Percentiles rank a stretch among this genome's conserved stretches.
Conservation (phyloP, 2,888 invertebrate species). For the Amphipyra tragopoginis region DNA sequence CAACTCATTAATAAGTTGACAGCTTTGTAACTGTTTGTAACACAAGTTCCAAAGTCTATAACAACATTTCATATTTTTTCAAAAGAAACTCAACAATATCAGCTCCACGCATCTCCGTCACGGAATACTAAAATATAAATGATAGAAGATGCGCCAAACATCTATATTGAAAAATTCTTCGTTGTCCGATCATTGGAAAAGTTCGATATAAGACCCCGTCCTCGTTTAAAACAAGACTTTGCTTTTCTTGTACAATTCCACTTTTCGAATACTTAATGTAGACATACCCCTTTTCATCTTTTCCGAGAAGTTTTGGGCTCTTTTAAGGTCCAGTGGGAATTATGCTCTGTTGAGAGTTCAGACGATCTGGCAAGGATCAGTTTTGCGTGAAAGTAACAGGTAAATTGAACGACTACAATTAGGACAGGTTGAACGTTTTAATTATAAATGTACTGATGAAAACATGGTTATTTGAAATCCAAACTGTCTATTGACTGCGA, state of each 20-base stretch:
- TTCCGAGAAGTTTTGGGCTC: constrained; percentile 80
- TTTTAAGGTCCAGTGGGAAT: constrained; percentile 81
- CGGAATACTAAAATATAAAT: constrained; percentile 80
- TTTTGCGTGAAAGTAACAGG: constrained; percentile 64
- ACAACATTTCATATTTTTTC: neutral
- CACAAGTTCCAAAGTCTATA: too few species aligned
- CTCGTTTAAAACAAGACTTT: constrained; percentile 86
- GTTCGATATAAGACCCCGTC: constrained; percentile 81
- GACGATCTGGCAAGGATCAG: constrained; percentile 59
- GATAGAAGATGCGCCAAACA: constrained; percentile 82
- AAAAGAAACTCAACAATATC: constrained; percentile 25
- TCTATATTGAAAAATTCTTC: constrained; percentile 85
- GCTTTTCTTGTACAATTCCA: constrained; percentile 87
- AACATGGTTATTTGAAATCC: constrained; percentile 16
- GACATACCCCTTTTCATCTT: constrained; percentile 84
- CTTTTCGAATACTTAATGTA: constrained; percentile 87
- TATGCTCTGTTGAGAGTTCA: constrained; percentile 73
- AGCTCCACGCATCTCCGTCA: constrained; percentile 57
- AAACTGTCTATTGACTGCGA: constrained; percentile 13
- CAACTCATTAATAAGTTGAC: too few species aligned
- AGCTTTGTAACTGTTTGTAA: too few species aligned
- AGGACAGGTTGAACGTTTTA: constrained; percentile 13
- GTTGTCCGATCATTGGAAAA: constrained; percentile 83
- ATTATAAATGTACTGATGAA: constrained; percentile 21
- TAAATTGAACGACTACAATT: constrained; percentile 62